Evolutionary conservation across 1,140 invertebrate genomes (phyloP).

Genomic region (Anagrus nilaparvatae): DNA sequence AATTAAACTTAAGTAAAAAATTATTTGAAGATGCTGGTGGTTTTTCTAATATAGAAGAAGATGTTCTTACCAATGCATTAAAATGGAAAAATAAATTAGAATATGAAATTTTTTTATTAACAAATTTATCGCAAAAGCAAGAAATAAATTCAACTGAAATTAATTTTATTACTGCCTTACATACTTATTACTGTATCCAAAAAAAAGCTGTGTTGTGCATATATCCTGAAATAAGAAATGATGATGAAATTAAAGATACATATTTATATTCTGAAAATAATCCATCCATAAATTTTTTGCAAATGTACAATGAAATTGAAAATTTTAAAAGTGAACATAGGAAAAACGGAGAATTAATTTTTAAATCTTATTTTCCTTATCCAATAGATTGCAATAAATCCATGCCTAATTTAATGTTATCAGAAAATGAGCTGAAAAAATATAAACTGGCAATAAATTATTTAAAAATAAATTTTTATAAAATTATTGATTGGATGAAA

Average conservation of each 20-base stretch:
- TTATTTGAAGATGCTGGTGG: background rate
- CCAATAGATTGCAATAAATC: slow-evolving; percentile 17
- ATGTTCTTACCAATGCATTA: slow-evolving; percentile 17
- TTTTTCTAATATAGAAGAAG: slow-evolving; percentile 11
- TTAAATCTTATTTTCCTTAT: slow-evolving; percentile 29
- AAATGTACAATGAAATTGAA: slow-evolving; percentile 29
- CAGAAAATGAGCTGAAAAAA: slow-evolving; percentile 18
- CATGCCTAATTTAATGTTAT: slow-evolving; percentile 29
- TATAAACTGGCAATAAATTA: slow-evolving; percentile 26
- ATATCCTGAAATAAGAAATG: slow-evolving; percentile 32
- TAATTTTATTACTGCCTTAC: slow-evolving; percentile 22
- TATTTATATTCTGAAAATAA: slow-evolving; percentile 23
- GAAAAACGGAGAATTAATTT: slow-evolving; percentile 7
- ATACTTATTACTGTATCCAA: slow-evolving; percentile 28
- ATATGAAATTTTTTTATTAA: slow-evolving; percentile 28
- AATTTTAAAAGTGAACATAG: slow-evolving; percentile 27
- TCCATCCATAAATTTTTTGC: slow-evolving; percentile 21
- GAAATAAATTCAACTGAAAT: slow-evolving; percentile 17
- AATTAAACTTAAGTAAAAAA: slow-evolving; percentile 5
- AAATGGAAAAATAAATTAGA: slow-evolving; percentile 29
- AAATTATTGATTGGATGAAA: slow-evolving; percentile 13
- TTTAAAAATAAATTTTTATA: slow-evolving; percentile 17
- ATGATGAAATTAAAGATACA: slow-evolving; percentile 26
- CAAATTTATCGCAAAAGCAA: slow-evolving; percentile 13
- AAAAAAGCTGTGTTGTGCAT: slow-evolving; percentile 29